Evolutionary conservation across 1,140 invertebrate genomes (phyloP).

Genomic region (Ctenoplectra terminalis): DNA sequence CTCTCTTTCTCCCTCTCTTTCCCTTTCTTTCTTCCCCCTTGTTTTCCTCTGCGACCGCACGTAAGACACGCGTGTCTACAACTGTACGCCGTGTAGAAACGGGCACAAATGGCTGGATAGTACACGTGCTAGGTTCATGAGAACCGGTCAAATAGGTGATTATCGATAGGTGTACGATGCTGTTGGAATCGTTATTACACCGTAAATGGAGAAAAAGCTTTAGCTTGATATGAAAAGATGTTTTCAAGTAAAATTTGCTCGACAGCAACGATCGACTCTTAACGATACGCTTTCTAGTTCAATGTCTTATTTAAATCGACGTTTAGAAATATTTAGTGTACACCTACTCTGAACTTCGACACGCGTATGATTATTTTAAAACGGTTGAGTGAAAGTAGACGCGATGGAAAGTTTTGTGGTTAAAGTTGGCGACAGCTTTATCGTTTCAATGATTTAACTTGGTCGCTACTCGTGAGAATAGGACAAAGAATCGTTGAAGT

Average conservation of each 20-base stretch:
- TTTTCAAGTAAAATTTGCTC: not conserved
- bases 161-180: constrained; percentile 35
- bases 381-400: not conserved
- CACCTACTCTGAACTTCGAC: not conserved
- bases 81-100: constrained; percentile 41
- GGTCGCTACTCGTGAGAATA: not conserved
- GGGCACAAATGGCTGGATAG: constrained; percentile 50
- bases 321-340: not conserved
- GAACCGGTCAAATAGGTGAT: constrained; percentile 58
- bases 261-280: not conserved
- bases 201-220: not conserved
- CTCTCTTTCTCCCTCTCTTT: constrained; percentile 20
- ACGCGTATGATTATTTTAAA: not conserved
- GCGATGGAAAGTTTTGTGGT: no score
- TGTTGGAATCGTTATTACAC: constrained; percentile 18
- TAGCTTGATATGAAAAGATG: no score
- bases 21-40: not conserved
- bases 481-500: constrained; percentile 3
- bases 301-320: not conserved
- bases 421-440: constrained; percentile 19
- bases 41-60: constrained; percentile 29
- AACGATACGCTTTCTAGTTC: not conserved
- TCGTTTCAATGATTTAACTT: constrained; percentile 13
- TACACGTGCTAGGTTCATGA: constrained; percentile 55
- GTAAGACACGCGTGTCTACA: constrained; percentile 62